Evolutionary conservation across 2,113 vertebrate species (phyloP), one percentile per base, ranked within the genome.

Genomic region (Microcebus ravelobensis): DNA sequence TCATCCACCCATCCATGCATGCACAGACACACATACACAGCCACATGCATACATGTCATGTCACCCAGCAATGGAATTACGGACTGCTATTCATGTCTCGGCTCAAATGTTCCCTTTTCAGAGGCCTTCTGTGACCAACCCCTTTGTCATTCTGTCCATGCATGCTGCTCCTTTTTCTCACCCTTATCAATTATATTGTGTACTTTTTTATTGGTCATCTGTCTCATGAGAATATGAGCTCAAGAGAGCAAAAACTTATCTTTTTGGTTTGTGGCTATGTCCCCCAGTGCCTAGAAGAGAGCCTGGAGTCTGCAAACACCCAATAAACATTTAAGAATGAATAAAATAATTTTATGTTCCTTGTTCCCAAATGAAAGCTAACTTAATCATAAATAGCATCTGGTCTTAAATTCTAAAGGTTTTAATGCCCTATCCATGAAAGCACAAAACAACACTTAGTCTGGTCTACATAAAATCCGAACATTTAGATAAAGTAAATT

Each of bases 331-430:
- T 70, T 70, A 45, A 83, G 42, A 74, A 57, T n/a, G 20, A 84
- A 86, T 63, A 36, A 84, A 90, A 94, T 50, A 68, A 94, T 45
- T 74, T 39, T 83, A 76, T 57, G 34, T 2, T n/a, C 29, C 9
- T 67, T 71, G 13, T 45, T 89, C 9, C 42, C 61, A 95, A 74
- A 81, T 73, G 87, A 91, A 93, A 92, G 14, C 17, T 70, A 70
- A 5, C 50, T 81, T 94, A 86, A 83, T 84, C 74, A 76, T 65
- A 91, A 79, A 94, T 84, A 73, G n/a, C 86, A 85, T 68, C 80
- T 95, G 55, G 23, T 68, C 67, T 95, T 80, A 91, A 91, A 86
- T 70, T 93, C 73, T 91, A 67, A 94, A 59, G 8, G n/a, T 94
- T 95, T 86, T 93, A 67, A 77, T 4, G 17, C 80, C 92, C 74